Evolutionary conservation across 2,797 vertebrate species (phyloP).

Genomic region (Phoxinus dragarum): DNA sequence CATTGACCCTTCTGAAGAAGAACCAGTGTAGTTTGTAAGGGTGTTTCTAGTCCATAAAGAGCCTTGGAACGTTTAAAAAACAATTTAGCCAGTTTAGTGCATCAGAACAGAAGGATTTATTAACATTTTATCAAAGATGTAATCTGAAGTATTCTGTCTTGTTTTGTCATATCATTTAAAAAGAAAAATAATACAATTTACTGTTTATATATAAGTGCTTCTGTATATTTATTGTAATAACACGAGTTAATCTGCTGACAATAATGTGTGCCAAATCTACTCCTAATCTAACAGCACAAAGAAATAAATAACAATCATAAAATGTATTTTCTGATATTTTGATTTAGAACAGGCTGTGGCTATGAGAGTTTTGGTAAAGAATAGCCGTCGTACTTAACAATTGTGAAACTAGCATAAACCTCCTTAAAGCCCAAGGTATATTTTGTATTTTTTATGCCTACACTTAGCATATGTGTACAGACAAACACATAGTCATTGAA

Average conservation of each 20-base stretch:
- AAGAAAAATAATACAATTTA: slow-evolving; percentile 13
- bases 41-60: neutral
- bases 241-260: neutral
- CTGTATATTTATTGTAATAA: slow-evolving; percentile 50
- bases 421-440: neutral
- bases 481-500: neutral
- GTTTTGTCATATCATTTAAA: slow-evolving; percentile 6
- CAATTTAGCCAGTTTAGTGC: neutral
- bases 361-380: neutral
- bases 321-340: neutral
- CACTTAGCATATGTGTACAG: neutral
- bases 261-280: slow-evolving; percentile 11
- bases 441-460: no score
- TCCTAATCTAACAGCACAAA: slow-evolving; percentile 14
- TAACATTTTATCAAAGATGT: neutral
- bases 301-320: slow-evolving; percentile 31
- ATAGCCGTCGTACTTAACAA: neutral
- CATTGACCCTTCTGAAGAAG: slow-evolving; percentile 60
- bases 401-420: neutral
- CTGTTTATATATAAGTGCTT: slow-evolving; percentile 36
- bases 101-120: slow-evolving; percentile 15
- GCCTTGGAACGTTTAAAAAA: neutral
- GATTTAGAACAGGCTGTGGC: neutral
- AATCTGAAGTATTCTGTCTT: neutral
- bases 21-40: slow-evolving; percentile 26